Conservation (phyloP, 2,888 invertebrate species). For the Parasteatoda lunata region DNA sequence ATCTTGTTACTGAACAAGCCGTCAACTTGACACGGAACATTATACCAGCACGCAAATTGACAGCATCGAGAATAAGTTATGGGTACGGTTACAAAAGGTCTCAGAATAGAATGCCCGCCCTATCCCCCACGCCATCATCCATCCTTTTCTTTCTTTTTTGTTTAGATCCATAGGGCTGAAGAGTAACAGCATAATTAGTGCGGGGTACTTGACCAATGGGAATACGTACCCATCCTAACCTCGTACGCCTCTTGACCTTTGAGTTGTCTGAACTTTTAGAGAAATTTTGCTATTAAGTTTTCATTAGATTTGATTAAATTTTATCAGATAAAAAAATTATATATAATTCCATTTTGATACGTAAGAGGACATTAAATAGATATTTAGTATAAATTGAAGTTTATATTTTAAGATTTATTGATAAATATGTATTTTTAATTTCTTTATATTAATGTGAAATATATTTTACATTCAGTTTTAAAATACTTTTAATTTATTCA, state of each 20-base stretch:
- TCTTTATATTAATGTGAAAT: no score
- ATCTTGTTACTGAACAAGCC: constrained; percentile 53
- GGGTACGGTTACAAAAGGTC: constrained; percentile 34
- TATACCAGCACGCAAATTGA: constrained; percentile 57
- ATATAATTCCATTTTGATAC: no score
- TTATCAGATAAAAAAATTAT: no score
- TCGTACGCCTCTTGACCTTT: constrained; percentile 3
- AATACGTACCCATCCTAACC: not conserved
- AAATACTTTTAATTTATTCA: no score
- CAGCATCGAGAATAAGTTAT: constrained; percentile 46
- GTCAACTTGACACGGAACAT: constrained; percentile 63
- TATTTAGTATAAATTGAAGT: no score
- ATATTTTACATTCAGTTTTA: no score
- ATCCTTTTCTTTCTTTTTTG: constrained; percentile 3
- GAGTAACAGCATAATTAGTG: constrained; percentile 37
- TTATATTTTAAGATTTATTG: no score
- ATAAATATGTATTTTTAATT: no score
- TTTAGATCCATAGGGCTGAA: not conserved
- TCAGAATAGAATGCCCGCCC: constrained; percentile 37
- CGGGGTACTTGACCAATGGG: constrained; percentile 15
- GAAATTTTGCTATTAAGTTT: no score
- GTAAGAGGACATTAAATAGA: no score
- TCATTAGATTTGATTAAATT: no score
- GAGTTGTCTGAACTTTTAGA: not conserved
- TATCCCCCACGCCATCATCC: not conserved